Base-by-base conservation (phyloP, 2,888 invertebrate species). In the Epinotia bilunana region DNA sequence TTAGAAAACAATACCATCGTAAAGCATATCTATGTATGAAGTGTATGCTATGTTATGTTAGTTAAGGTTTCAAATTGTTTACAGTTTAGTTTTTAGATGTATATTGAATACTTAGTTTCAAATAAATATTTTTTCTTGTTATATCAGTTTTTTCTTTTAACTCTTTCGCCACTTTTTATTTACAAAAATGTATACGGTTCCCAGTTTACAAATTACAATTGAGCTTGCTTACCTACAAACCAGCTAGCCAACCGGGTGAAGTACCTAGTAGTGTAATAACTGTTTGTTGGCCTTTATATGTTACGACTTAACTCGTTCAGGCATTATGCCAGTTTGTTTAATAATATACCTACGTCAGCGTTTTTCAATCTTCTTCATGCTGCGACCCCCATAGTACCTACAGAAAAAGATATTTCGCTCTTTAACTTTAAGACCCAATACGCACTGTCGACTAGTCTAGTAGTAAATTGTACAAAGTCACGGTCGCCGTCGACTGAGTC, bases 81-180 rank as follows among this genome's bases (percentile, higher is more conserved):
- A 28, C 13, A 46, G 23, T 62, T 53, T 75, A 75, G 46, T 62
- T 12, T 11, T 39, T 60, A 71, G 39, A 75, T 61, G 43, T 72
- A 70, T 64, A 75, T 73, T 58, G n/a, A 72, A 71, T 73, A 72
- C 75, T 78, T 80, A 79, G 83, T 85, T 86, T 80, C 79, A 78
- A 86, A 83, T 86, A 86, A 83, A 85, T 78, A 74, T 81, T 85
- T 84, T 83, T 84, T 58, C n/a, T 39, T 23, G 49, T 64, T 64
- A 53, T n/a, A 53, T 28, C 28, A 12, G 9, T 65, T 65, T 65
- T 65, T 65, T 28, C 16, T 16, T 7, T 53, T n/a, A 53, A n/a
- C 53, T 6, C 2, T 39, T 39, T 39, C 9, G 9, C 39, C 7
- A 9, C 9, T 39, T 39, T 53, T 53, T n/a, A 53, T 16, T n/a